Evolutionary conservation across 2,113 vertebrate genomes (phyloP).

Genomic region (Elachura formosa): DNA sequence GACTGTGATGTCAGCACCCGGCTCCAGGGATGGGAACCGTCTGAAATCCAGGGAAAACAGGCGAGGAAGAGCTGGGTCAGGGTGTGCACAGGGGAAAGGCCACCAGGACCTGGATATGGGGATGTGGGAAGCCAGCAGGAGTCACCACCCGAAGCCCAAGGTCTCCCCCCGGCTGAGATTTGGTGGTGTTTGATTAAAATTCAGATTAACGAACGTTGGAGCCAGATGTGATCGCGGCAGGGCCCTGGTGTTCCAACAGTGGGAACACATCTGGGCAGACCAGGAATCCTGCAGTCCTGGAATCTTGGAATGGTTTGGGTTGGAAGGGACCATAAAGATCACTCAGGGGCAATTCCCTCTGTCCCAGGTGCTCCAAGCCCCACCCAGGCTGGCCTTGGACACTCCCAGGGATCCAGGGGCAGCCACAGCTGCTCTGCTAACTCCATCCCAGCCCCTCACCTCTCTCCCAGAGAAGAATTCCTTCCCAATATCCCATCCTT

Average conservation of each 20-base stretch:
- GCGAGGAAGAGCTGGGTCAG: not conserved
- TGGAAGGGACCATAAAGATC: not conserved
- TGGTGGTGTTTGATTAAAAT: not conserved
- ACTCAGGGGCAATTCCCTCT: not conserved
- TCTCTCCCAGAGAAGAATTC: not conserved
- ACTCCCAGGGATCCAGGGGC: not conserved
- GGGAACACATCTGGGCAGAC: not conserved
- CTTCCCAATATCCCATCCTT: not conserved
- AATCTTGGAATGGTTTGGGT: not conserved
- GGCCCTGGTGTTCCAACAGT: not conserved
- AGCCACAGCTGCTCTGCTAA: not conserved
- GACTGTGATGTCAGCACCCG: not conserved
- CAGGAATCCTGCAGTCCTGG: not conserved
- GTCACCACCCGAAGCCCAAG: not conserved
- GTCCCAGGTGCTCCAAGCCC: not conserved
- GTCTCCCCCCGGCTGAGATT: not conserved
- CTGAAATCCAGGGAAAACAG: not conserved
- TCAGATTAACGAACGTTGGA: rapidly evolving
- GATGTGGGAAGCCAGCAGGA: not conserved
- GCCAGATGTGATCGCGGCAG: not conserved
- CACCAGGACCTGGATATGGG: rapidly evolving
- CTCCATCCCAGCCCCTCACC: not conserved
- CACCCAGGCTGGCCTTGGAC: not conserved
- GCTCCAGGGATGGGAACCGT: not conserved
- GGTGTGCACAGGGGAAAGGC: rapidly evolving